Percentiles rank a stretch among this genome's conserved stretches.
Conservation (phyloP, 2,797 vertebrate species). For the Catharus ustulatus region DNA sequence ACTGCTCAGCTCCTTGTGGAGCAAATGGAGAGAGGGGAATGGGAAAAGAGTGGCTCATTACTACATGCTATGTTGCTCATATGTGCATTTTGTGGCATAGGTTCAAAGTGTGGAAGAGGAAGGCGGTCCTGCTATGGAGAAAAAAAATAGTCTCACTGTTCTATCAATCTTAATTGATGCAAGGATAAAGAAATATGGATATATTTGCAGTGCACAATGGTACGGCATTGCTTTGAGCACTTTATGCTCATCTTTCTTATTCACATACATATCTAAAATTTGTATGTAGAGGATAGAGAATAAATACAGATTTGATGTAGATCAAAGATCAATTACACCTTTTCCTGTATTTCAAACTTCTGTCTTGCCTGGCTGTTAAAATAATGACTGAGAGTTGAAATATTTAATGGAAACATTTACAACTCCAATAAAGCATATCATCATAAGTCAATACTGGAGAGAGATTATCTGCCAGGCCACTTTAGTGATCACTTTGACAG, state of each 20-base stretch:
- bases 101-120: neutral
- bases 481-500: conserved; percentile 9
- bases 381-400: conserved; percentile 14
- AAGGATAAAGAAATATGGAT: neutral
- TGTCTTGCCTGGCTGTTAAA: neutral
- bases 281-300: neutral
- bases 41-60: neutral
- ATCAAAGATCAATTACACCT: neutral
- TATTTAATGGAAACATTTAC: conserved; percentile 41
- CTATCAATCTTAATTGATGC: neutral
- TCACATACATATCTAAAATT: neutral
- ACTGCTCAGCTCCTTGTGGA: neutral
- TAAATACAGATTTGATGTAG: neutral
- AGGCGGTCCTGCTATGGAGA: neutral
- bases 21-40: neutral
- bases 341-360: neutral
- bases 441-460: neutral
- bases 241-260: neutral
- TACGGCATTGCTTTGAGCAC: neutral
- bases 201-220: neutral
- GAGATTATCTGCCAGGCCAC: neutral
- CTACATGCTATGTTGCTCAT: neutral
- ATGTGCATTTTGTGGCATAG: neutral
- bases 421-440: neutral
- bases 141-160: neutral